Conservation (phyloP, 2,888 invertebrate species). For the Leptogaster cylindrica region DNA sequence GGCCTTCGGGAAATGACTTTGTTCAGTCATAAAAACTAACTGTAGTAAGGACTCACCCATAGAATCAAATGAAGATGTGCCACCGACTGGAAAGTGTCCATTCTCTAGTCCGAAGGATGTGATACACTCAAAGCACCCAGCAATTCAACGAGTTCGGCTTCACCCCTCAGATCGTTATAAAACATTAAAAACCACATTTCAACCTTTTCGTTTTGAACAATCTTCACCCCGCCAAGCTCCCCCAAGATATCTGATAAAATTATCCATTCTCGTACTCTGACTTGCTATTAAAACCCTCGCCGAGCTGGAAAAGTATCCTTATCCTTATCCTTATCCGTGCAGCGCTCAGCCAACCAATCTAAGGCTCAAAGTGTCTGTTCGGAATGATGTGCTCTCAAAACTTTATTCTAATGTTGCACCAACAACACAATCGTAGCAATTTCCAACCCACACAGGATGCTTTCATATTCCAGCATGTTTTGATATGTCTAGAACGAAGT, state of each 20-base stretch:
- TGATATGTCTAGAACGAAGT: constrained; percentile 34
- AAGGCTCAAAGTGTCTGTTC: constrained; percentile 15
- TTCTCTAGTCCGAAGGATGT: background rate
- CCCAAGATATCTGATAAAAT: constrained; percentile 37
- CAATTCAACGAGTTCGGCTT: background rate
- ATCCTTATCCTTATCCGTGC: background rate
- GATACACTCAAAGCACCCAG: constrained; percentile 15
- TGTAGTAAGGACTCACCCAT: background rate
- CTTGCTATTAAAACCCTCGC: constrained; percentile 31
- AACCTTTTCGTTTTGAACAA: constrained; percentile 30
- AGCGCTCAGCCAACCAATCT: constrained; percentile 5
- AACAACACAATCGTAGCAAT: constrained; percentile 19
- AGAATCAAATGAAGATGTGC: constrained; percentile 23
- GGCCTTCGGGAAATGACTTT: constrained; percentile 23
- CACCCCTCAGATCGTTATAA: constrained; percentile 32
- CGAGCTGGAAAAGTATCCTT: background rate
- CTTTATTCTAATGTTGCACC: constrained; percentile 36
- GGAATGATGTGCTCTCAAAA: constrained; percentile 9
- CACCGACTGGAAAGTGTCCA: constrained; percentile 23
- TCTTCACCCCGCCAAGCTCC: constrained; percentile 33
- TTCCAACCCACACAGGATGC: constrained; percentile 8
- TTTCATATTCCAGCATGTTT: background rate
- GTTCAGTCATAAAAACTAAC: constrained; percentile 14
- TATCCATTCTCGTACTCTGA: constrained; percentile 38
- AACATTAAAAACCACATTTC: constrained; percentile 40